Evolutionary conservation across 2,888 invertebrate species (phyloP).

Genomic region (Didymodactylos carnosus): DNA sequence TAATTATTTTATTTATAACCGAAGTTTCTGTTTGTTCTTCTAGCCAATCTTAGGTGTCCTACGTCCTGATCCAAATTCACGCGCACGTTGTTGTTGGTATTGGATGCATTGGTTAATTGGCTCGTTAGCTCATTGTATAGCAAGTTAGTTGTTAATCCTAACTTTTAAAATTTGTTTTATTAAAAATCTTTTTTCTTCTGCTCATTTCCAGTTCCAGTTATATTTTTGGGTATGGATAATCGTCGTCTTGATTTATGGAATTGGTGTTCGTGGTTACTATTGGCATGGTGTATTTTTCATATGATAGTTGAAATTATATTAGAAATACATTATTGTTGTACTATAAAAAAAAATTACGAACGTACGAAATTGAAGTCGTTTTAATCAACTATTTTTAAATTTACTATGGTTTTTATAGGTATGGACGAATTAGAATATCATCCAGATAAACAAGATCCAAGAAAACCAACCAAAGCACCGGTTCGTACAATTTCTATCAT

Average conservation of each 20-base stretch:
- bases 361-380: background rate
- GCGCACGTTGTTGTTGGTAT: constrained; percentile 2
- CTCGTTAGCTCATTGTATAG: constrained; percentile 9
- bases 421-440: background rate
- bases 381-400: background rate
- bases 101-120: constrained; percentile 14
- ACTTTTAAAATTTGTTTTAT: background rate
- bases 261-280: constrained; percentile 68
- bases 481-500: background rate
- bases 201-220: constrained; percentile 71
- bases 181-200: constrained; percentile 23
- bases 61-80: constrained; percentile 1
- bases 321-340: constrained; percentile 33
- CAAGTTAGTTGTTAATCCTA: background rate
- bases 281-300: constrained; percentile 70
- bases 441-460: background rate
- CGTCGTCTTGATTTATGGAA: constrained; percentile 63
- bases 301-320: constrained; percentile 59
- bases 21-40: too few species aligned
- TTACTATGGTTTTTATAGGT: background rate
- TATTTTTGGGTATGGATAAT: constrained; percentile 71
- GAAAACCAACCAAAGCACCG: background rate
- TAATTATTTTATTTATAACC: too few species aligned
- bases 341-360: constrained; percentile 4
- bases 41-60: constrained; percentile 10